Base-by-base conservation (phyloP, 1,140 invertebrate genomes). In the Saccostrea glomerata region DNA sequence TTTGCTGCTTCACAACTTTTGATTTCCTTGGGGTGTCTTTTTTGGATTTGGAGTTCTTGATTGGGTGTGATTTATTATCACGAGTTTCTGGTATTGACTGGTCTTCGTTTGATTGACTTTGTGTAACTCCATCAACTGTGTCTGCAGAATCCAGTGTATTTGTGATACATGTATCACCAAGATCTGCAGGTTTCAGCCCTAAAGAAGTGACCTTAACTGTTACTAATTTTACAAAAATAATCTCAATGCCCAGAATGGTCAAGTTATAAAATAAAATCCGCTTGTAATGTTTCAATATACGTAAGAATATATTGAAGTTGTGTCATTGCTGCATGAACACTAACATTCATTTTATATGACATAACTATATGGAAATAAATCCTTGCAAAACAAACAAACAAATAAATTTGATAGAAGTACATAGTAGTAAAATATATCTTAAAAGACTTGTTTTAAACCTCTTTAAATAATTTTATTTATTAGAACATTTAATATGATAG, bases 41-140 rank as follows among this genome's bases (percentile, higher is more conserved):
- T 77, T 77, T 77, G 70, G 70, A 77, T 77, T 77, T 77, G 23
- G 70, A 30, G 4, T 25, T 36, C 70, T 77, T 77, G 23, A 11
- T 77, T 36, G 30, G 13, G 7, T 36, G 23, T 36, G 70, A 30
- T 36, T 30, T 77, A 40, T 77, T 17, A 77, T 77, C 70, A 36
- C 12, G 25, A 30, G 15, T 77, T 77, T 77, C 70, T 36, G 70
- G 15, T 77, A 47, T 6, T 47, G 47, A 6, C 47, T 30, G 0
- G 25, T 30, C 70, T 30, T 77, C 70, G 5, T 30, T 13, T 30
- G 23, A 40, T 30, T 36, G 25, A 36, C 25, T 30, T 15, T 15
- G 70, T 36, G 70, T 17, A 36, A 13, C 12, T 77, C 70, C 70
- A 30, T 77, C 70, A 13, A 77, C 70, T 36, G 23, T 12, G 25